phyloP scores from a whole-genome alignment of 2,888 invertebrate genomes.

The Aethes cnicana region DNA sequence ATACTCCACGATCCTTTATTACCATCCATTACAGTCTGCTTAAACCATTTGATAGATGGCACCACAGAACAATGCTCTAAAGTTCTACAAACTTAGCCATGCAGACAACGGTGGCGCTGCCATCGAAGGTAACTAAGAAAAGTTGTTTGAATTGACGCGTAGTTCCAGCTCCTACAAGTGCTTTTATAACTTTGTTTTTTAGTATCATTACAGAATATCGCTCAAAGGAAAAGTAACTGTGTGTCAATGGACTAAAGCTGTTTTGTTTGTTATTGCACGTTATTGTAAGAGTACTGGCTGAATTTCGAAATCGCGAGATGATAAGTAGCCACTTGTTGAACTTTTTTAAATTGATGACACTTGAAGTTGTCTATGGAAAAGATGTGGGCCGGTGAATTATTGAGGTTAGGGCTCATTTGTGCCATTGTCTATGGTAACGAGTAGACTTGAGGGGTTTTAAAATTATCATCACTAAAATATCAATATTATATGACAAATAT shows the following conservation, averaged over 20 bases:
- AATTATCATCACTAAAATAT: slow-evolving; percentile 9
- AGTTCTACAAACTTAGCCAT: slow-evolving; percentile 7
- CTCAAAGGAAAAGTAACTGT: slow-evolving; percentile 1
- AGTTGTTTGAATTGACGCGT: not conserved
- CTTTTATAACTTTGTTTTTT: slow-evolving; percentile 15
- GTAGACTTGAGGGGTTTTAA: slow-evolving; percentile 5
- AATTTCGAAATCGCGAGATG: slow-evolving; percentile 19
- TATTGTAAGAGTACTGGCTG: not conserved
- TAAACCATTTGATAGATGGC: slow-evolving; percentile 34
- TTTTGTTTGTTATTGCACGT: not conserved
- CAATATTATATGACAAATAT: not conserved
- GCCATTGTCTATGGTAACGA: not conserved
- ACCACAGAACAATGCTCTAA: slow-evolving; percentile 30
- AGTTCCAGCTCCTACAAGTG: not conserved
- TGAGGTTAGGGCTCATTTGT: slow-evolving; percentile 11
- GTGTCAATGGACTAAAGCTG: not conserved
- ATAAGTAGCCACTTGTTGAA: slow-evolving; percentile 31
- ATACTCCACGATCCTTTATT: slow-evolving; percentile 31
- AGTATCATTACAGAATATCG: slow-evolving; percentile 1
- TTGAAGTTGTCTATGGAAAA: slow-evolving; percentile 16
- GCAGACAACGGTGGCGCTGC: not conserved
- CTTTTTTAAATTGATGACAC: slow-evolving; percentile 34
- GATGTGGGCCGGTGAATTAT: slow-evolving; percentile 12
- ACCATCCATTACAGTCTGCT: slow-evolving; percentile 32
- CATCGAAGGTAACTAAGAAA: not conserved